Conservation (phyloP, 1,140 invertebrate genomes). For the Dinothrombium tinctorium region DNA sequence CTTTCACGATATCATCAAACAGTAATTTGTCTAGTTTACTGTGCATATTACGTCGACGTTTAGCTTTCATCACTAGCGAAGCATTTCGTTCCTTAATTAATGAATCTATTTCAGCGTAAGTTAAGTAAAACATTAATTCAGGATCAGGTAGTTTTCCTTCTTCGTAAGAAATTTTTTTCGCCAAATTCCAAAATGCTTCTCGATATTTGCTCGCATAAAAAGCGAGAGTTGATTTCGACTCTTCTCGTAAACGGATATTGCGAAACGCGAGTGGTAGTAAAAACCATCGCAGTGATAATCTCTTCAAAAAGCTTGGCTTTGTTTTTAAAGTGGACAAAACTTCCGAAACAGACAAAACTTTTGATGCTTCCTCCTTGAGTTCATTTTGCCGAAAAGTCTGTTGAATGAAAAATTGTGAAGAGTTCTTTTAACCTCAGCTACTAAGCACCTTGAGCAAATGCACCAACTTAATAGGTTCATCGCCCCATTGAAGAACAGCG, state of each 20-base stretch:
- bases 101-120: constrained; percentile 33
- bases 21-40: constrained; percentile 29
- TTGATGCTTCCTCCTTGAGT: no score
- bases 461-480: no score
- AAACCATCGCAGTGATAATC: no score
- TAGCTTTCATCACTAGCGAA: constrained; percentile 35
- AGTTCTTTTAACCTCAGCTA: no score
- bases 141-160: constrained; percentile 37
- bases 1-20: constrained; percentile 36
- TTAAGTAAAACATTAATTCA: constrained; percentile 42
- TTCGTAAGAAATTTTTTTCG: constrained; percentile 26
- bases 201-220: constrained; percentile 32
- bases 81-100: constrained; percentile 31
- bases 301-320: no score
- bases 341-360: no score
- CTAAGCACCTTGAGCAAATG: no score
- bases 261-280: constrained; percentile 31
- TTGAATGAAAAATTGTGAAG: no score
- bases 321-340: no score
- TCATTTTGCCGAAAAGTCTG: no score
- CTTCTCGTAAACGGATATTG: constrained; percentile 26
- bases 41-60: constrained; percentile 31
- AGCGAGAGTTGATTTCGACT: constrained; percentile 14
- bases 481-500: no score
- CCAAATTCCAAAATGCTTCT: constrained; percentile 31